These are phyloP conservation scores for Tetanocera ferruginea DNA, from an alignment of 2,888 invertebrate genomes.

Conservation along the genomic window DNA sequence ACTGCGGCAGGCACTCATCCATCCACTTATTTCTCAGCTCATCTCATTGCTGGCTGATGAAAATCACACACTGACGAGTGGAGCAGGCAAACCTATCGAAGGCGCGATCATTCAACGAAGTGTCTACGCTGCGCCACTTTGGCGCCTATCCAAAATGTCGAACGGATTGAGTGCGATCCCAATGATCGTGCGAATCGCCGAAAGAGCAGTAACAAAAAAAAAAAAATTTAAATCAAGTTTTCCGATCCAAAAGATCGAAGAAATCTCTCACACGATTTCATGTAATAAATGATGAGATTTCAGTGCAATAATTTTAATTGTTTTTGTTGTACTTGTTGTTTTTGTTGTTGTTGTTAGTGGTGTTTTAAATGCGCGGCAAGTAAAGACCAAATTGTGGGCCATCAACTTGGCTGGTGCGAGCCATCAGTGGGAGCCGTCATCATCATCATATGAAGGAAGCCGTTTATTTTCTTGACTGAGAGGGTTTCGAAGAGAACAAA, in stretches of 20 bases:
- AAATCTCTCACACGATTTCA: conserved; percentile 29
- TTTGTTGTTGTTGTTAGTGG: neutral
- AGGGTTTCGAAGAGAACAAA: neutral
- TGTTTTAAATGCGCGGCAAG: neutral
- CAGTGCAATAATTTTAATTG: neutral
- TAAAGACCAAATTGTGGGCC: conserved; percentile 15
- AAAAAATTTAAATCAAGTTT: neutral
- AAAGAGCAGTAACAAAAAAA: neutral
- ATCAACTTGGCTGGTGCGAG: neutral
- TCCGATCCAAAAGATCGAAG: neutral
- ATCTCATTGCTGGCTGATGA: neutral
- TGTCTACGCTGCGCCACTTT: neutral
- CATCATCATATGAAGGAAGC: neutral
- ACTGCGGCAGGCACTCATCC: neutral
- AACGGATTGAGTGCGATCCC: conserved; percentile 1
- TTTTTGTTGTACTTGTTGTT: conserved; percentile 6
- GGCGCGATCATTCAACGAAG: neutral
- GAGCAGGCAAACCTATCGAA: neutral
- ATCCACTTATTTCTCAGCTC: conserved; percentile 15
- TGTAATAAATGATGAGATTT: conserved; percentile 30
- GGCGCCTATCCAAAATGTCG: conserved; percentile 13
- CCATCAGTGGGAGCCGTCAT: conserved; percentile 29
- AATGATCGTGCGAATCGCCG: neutral
- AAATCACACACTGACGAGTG: conserved; percentile 8
- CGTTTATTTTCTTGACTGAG: neutral